Percentiles rank a stretch among this genome's conserved stretches.
Conservation (phyloP, 2,888 invertebrate species). For the Euplagia quadripunctaria region DNA sequence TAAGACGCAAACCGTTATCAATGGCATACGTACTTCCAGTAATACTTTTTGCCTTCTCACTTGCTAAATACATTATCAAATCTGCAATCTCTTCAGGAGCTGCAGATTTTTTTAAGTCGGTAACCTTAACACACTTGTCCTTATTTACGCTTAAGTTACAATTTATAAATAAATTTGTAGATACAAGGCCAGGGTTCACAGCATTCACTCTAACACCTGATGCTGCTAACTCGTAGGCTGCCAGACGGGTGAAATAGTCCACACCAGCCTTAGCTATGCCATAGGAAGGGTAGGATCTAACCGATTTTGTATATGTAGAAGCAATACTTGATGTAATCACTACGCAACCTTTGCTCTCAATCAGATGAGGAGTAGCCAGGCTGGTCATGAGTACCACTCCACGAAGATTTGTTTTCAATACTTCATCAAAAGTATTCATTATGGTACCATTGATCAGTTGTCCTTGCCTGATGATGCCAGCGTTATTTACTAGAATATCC, state of each 20-base stretch:
- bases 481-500: slow-evolving; percentile 64
- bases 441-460: slow-evolving; percentile 39
- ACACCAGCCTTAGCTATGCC: slow-evolving; percentile 21
- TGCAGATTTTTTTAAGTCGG: slow-evolving; percentile 50
- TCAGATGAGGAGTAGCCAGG: slow-evolving; percentile 56
- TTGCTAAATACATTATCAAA: slow-evolving; percentile 55
- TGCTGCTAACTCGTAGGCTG: slow-evolving; percentile 11
- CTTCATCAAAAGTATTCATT: slow-evolving; percentile 51
- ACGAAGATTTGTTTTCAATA: slow-evolving; percentile 59
- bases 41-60: slow-evolving; percentile 55
- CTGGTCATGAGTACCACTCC: slow-evolving; percentile 54
- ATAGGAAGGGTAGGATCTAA: not conserved
- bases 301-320: not conserved
- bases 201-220: slow-evolving; percentile 17
- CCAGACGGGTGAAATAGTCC: slow-evolving; percentile 8
- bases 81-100: slow-evolving; percentile 54
- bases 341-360: slow-evolving; percentile 60
- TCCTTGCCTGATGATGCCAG: slow-evolving; percentile 47
- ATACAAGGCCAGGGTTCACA: slow-evolving; percentile 13
- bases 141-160: slow-evolving; percentile 41
- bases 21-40: slow-evolving; percentile 50
- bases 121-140: slow-evolving; percentile 48
- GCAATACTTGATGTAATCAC: slow-evolving; percentile 61
- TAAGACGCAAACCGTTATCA: slow-evolving; percentile 35
- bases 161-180: not conserved